phyloP scores from a whole-genome alignment of 1,140 invertebrate genomes.

The Triops longicaudatus region DNA sequence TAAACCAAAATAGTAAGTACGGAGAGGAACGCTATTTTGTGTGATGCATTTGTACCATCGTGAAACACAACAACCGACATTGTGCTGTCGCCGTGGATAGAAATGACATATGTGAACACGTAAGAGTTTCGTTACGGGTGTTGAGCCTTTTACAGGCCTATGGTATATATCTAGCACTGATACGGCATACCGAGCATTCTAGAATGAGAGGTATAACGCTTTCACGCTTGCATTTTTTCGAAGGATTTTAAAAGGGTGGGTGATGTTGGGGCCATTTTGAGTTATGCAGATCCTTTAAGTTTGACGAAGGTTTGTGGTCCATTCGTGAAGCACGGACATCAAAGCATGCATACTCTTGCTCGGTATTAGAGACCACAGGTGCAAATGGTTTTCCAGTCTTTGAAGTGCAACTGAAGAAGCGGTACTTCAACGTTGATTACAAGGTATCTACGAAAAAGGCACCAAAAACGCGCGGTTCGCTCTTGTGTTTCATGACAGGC shows the following conservation, averaged over 20 bases:
- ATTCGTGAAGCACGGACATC: not conserved
- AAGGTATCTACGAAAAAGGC: conserved; percentile 15
- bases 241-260: not conserved
- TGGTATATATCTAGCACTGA: not conserved
- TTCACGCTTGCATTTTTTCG: not conserved
- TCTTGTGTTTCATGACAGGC: conserved; percentile 6
- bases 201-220: not conserved
- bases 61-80: not conserved
- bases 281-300: not conserved
- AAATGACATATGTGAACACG: no score
- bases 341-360: not conserved
- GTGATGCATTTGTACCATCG: not conserved
- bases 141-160: no score
- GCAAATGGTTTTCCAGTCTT: not conserved
- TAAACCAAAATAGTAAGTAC: conserved; percentile 2
- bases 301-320: not conserved
- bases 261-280: not conserved
- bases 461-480: not conserved
- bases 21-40: not conserved
- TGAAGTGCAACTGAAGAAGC: conserved; percentile 4
- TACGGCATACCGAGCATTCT: not conserved
- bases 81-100: no score
- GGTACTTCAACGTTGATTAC: not conserved
- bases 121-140: no score
- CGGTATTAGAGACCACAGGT: not conserved